Conservation (phyloP, 2,888 invertebrate species). For the Dastarcus helophoroides region DNA sequence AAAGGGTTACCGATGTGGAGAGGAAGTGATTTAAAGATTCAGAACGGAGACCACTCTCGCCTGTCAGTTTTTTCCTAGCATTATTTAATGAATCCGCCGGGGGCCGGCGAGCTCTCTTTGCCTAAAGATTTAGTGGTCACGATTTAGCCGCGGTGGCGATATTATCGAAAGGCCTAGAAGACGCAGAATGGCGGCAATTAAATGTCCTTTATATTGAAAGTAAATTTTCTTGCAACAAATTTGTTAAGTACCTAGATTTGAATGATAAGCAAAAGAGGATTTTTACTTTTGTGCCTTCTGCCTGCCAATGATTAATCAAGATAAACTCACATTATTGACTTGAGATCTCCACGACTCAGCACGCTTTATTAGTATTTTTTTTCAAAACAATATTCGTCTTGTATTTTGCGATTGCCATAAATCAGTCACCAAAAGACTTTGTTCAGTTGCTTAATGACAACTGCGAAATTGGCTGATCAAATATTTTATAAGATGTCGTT, state of each 20-base stretch:
- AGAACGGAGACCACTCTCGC: constrained; percentile 25
- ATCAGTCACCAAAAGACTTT: too few species aligned
- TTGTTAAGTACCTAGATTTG: constrained; percentile 8
- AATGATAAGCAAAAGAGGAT: constrained; percentile 1
- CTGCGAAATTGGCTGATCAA: too few species aligned
- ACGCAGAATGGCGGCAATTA: constrained; percentile 21
- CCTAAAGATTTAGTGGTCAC: constrained; percentile 26
- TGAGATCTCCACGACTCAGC: too few species aligned
- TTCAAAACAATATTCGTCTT: too few species aligned
- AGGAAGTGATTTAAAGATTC: constrained; percentile 33
- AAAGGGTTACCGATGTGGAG: constrained; percentile 21
- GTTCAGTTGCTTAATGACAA: too few species aligned
- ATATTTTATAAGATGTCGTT: too few species aligned
- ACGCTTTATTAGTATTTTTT: too few species aligned
- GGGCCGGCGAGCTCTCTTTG: constrained; percentile 9
- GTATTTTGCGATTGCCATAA: too few species aligned
- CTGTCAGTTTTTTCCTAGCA: constrained; percentile 28
- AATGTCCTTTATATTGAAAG: constrained; percentile 12
- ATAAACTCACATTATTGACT: too few species aligned
- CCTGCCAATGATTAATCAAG: too few species aligned
- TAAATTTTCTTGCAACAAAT: constrained; percentile 12
- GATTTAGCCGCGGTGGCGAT: constrained; percentile 18
- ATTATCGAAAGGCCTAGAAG: constrained; percentile 18
- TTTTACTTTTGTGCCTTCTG: not conserved
- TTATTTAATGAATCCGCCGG: constrained; percentile 27